Evolutionary conservation across 2,113 vertebrate species (phyloP), one percentile per base, ranked within the genome.

Genomic region (Equus quagga): DNA sequence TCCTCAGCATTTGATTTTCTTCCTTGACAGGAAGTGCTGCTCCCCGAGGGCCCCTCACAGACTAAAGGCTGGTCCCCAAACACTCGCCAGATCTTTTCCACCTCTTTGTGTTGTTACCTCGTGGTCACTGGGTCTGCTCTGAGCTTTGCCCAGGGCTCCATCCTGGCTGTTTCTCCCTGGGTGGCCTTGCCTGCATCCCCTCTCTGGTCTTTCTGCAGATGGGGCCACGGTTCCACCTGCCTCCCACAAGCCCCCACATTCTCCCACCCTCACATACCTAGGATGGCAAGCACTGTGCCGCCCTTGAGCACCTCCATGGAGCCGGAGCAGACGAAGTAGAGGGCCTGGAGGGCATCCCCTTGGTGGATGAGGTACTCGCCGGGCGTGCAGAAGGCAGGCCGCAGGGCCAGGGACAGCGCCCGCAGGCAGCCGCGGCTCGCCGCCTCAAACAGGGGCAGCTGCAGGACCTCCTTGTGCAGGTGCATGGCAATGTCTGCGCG

Each of bases 271-370:
- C 81, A 98, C 96, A 64, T 64, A 99, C 98, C 98, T 98, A 99
- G 93, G 93, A 99, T 99, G 62, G 98, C 98, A 0, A 99, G 98
- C 78, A 99, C 98, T 0, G 98, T 98, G 96, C 98, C 98, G 8
- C 98, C 98, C 95, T 98, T 98, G 91, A 99, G 98, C 95, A 99
- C 98, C 90, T 99, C 98, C 98, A 99, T 98, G 97, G 98, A 99
- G 86, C 98, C 98, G 0, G 98, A 98, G 96, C 98, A 98, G 76
- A 99, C 98, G 31, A 98, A 98, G 94, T 98, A 99, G 79, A 99
- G 96, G 51, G 98, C 98, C 97, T 99, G 98, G 31, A 99, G 98
- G 1, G 98, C 98, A 1, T 99, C 98, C 0, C 98, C 98, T 18
- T 98, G 98, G 89, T 98, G 98, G 91, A 99, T 98, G 92, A 99